A percentile compares a stretch with the other conserved stretches of the same genome.
phyloP scores from a whole-genome alignment of 2,797 vertebrate genomes.

The Alosa sapidissima region DNA sequence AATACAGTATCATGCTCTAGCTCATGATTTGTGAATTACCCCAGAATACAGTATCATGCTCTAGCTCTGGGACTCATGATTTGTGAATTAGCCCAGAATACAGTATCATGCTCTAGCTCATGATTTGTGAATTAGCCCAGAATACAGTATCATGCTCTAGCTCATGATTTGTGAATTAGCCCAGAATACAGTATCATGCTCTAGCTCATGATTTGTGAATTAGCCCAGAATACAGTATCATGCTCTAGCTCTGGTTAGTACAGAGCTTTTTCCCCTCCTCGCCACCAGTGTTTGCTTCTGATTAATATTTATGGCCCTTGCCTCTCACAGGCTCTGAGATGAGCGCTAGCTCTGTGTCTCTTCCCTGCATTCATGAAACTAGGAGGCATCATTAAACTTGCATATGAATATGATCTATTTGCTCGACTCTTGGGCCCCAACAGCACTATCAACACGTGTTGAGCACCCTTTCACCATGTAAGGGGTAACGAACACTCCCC shows the following conservation, averaged over 20 bases:
- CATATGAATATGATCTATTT: background rate
- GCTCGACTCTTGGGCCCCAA: background rate
- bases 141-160: no score
- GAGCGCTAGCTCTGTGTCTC: background rate
- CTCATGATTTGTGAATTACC: no score
- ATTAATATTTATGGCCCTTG: background rate
- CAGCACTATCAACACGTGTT: background rate
- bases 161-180: no score
- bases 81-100: no score
- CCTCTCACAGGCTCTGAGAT: background rate
- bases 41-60: no score
- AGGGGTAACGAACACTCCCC: background rate
- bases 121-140: no score
- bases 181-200: no score
- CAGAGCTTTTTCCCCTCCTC: background rate
- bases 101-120: no score
- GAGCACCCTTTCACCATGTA: background rate
- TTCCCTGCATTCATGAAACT: background rate
- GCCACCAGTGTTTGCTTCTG: background rate
- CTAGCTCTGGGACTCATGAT: no score
- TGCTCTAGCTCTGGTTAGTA: background rate
- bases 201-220: no score
- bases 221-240: no score
- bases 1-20: no score
- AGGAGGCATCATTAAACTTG: conserved; percentile 7